Conservation (phyloP, 2,113 vertebrate genomes). For the Leucosticte australis region DNA sequence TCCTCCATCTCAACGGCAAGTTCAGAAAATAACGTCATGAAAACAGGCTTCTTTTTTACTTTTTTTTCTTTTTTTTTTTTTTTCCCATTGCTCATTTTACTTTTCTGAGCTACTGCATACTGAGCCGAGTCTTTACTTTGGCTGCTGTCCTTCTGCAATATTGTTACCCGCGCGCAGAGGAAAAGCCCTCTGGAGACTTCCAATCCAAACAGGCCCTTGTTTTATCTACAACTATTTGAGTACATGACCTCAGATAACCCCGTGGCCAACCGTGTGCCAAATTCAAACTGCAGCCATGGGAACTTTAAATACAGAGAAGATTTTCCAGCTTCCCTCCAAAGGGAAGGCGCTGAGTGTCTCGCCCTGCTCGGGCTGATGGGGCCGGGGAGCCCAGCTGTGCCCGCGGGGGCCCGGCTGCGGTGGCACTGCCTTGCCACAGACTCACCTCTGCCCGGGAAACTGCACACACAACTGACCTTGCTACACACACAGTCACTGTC, state of each 20-base stretch:
- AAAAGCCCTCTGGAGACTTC: constrained; percentile 66
- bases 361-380: accelerated
- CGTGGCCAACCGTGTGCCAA: neutral
- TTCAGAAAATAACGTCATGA: constrained; percentile 37
- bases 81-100: constrained; percentile 28
- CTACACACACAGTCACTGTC: neutral
- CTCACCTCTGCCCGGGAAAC: accelerated
- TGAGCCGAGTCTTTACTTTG: constrained; percentile 42
- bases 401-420: accelerated
- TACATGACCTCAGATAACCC: constrained; percentile 68
- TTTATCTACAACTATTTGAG: constrained; percentile 65
- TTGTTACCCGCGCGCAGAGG: constrained; percentile 9
- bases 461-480: neutral
- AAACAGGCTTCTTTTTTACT: neutral
- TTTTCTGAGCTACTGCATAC: constrained; percentile 48
- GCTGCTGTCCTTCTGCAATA: constrained; percentile 24
- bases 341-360: neutral
- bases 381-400: accelerated
- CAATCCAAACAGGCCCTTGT: constrained; percentile 65
- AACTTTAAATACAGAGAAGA: constrained; percentile 46
- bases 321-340: neutral
- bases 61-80: accelerated
- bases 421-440: accelerated
- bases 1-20: constrained; percentile 8
- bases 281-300: constrained; percentile 58